Conservation (phyloP, 2,797 vertebrate species). For the Spinibarbus caldwelli region DNA sequence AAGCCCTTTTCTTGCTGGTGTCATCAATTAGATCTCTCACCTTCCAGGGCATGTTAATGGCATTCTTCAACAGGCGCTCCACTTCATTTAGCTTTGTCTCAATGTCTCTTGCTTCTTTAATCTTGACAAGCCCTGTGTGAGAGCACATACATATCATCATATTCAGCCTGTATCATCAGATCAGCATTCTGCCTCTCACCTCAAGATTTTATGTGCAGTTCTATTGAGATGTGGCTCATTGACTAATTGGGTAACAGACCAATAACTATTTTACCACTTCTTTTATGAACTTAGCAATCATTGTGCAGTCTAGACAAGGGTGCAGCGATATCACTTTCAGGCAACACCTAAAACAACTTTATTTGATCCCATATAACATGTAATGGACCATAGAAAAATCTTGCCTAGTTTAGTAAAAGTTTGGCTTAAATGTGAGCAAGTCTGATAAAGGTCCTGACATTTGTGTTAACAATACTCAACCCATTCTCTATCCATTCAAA, state of each 20-base stretch:
- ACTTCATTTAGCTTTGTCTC: conserved; percentile 94
- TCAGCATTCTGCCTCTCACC: background rate
- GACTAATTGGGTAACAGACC: background rate
- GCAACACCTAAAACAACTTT: conserved; percentile 30
- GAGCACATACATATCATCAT: background rate
- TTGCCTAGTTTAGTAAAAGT: conserved; percentile 51
- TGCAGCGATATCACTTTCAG: background rate
- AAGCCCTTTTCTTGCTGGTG: background rate
- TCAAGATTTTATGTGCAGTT: background rate
- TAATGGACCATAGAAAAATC: conserved; percentile 30
- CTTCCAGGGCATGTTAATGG: conserved; percentile 95
- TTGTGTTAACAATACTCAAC: conserved; percentile 60
- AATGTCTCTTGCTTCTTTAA: conserved; percentile 92
- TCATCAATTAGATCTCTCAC: conserved; percentile 69
- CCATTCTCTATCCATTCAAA: background rate
- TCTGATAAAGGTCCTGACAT: conserved; percentile 56
- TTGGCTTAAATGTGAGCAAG: conserved; percentile 21
- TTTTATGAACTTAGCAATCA: conserved; percentile 8
- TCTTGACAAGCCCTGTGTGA: conserved; percentile 90
- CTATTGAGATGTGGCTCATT: background rate
- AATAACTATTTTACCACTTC: conserved; percentile 5
- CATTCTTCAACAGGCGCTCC: conserved; percentile 89
- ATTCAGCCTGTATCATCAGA: background rate
- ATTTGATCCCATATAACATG: conserved; percentile 46
- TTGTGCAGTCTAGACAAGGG: conserved; percentile 5